Percentiles rank a stretch among this genome's conserved stretches.
Conservation (phyloP, 2,888 invertebrate genomes). For the Lithosia quadra region DNA sequence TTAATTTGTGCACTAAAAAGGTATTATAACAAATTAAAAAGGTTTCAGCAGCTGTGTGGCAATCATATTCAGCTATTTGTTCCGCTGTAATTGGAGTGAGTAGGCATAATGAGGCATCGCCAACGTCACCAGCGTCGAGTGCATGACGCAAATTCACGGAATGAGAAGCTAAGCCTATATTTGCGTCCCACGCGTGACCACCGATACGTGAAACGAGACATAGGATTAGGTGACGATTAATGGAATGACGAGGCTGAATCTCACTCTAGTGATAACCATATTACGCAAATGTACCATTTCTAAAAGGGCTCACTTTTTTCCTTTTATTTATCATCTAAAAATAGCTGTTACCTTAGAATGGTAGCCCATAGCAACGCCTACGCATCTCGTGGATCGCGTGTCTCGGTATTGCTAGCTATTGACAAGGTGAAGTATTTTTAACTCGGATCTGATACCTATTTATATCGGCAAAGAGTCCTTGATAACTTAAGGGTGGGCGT, state of each 20-base stretch:
- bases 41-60: neutral
- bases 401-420: constrained; percentile 46
- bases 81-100: constrained; percentile 44
- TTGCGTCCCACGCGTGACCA: constrained; percentile 63
- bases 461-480: constrained; percentile 52
- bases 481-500: constrained; percentile 38
- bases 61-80: constrained; percentile 19
- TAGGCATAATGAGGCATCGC: constrained; percentile 48
- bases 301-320: constrained; percentile 26
- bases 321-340: constrained; percentile 56
- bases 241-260: constrained; percentile 37
- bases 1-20: neutral
- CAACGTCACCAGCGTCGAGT: constrained; percentile 62
- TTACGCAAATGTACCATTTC: constrained; percentile 9
- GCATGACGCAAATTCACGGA: constrained; percentile 70
- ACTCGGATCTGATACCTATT: constrained; percentile 58
- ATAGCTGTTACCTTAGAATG: constrained; percentile 55
- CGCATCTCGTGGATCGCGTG: constrained; percentile 59
- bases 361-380: constrained; percentile 69
- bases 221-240: constrained; percentile 63
- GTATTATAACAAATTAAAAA: neutral
- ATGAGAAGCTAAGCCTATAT: constrained; percentile 67
- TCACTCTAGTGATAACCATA: constrained; percentile 21
- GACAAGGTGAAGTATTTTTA: constrained; percentile 60
- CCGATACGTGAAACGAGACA: constrained; percentile 58